Evolutionary conservation across 2,113 vertebrate species (phyloP), one percentile per base, ranked within the genome.

Genomic region (Hippopotamus amphibius): DNA sequence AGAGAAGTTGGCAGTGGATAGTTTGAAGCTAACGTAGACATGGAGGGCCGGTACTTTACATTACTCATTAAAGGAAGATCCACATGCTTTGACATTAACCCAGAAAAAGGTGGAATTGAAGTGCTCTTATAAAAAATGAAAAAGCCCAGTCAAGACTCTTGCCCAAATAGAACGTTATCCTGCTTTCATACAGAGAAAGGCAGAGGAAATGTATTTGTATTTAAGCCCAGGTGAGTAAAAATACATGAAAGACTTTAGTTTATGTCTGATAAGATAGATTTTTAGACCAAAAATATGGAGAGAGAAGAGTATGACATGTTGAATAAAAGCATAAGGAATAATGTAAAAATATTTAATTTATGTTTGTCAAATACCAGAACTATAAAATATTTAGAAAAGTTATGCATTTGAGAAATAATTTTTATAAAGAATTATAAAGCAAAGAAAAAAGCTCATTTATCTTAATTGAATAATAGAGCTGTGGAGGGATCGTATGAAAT

Each of bases 331-430:
- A 43, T 68, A 86, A 77, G 43, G 68, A 83, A 17, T 89, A 84
- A 41, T 83, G 16, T 87, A 90, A 80, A 96, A 83, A 65, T 57
- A 85, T 28, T 79, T 65, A 77, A 76, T 77, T 63, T 95, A 28
- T 55, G 61, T 66, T 85, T 96, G 46, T 90, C 33, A 81, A 68
- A 6, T 86, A 84, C 55, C 24, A 81, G 53, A 68, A 55, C 48
- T 90, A 43, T 66, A 82, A 88, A 57, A 57, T 86, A 87, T 55
- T 80, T 66, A 74, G 72, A 86, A 74, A 90, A 88, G 68, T 82
- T 79, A 92, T 28, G 37, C 86, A 63, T 79, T 81, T 41, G 19
- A 81, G 68, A 92, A 66, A 80, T 82, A 63, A 82, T 71, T 94
- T 90, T 84, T 72, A 50, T 61, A 16, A 17, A 93, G 57, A 86